Evolutionary conservation across 2,888 invertebrate species (phyloP).

Genomic region (Drosophila neonasuta): DNA sequence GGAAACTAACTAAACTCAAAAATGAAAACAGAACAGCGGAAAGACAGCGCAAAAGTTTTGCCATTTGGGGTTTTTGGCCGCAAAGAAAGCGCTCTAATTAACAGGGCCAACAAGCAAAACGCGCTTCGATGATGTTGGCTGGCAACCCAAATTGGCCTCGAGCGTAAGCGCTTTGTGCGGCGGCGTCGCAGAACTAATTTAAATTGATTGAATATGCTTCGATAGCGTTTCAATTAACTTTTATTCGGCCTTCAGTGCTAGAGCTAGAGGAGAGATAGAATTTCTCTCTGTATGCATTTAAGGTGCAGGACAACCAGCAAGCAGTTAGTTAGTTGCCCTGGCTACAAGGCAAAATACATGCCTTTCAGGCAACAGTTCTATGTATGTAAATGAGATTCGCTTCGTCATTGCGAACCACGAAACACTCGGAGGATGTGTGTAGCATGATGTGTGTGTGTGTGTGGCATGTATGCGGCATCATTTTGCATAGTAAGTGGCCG

Average conservation of each 20-base stretch:
- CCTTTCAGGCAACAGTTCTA: not conserved
- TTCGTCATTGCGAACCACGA: constrained; percentile 45
- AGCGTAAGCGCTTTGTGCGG: constrained; percentile 48
- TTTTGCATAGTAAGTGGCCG: constrained; percentile 64
- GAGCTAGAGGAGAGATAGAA: constrained; percentile 22
- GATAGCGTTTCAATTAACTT: constrained; percentile 77
- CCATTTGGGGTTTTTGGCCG: constrained; percentile 46
- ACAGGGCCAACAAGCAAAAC: constrained; percentile 49
- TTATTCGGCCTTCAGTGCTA: constrained; percentile 52
- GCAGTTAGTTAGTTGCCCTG: constrained; percentile 25
- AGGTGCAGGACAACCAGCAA: constrained; percentile 39
- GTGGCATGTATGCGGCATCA: constrained; percentile 37
- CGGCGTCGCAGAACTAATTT: constrained; percentile 68
- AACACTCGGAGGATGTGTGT: not conserved
- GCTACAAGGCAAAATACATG: constrained; percentile 23
- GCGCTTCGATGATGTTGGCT: constrained; percentile 16
- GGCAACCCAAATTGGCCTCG: constrained; percentile 40
- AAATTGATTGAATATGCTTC: constrained; percentile 78
- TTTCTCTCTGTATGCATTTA: constrained; percentile 41
- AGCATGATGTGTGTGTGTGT: not conserved
- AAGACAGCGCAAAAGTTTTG: constrained; percentile 57
- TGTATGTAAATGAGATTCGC: constrained; percentile 54
- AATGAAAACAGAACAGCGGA: constrained; percentile 3
- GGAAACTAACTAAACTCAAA: constrained; percentile 14
- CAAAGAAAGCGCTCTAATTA: constrained; percentile 62